These are phyloP conservation scores for Leptopilina boulardi DNA, from an alignment of 1,140 invertebrate genomes.

Conservation along the genomic window DNA sequence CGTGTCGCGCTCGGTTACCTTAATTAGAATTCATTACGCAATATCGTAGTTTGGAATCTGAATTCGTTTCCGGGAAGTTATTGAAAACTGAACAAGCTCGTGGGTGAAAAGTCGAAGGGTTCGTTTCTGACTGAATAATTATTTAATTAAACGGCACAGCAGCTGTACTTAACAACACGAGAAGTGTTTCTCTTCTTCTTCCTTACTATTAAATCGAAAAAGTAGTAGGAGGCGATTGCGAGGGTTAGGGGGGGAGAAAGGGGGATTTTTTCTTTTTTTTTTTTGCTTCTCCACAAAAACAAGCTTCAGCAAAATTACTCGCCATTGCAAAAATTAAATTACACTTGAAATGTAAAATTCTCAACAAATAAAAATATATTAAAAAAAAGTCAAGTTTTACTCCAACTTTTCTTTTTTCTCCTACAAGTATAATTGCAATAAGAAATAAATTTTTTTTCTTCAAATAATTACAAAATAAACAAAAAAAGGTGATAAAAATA, in stretches of 20 bases:
- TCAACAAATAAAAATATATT: neutral
- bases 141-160: constrained; percentile 23
- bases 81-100: neutral
- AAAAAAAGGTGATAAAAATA: no score
- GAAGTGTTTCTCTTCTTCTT: constrained; percentile 1
- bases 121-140: neutral
- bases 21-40: constrained; percentile 20
- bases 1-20: constrained; percentile 11
- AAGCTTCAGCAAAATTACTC: neutral
- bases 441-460: neutral
- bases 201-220: neutral
- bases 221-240: no score
- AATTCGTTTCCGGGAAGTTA: constrained; percentile 14
- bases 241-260: no score
- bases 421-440: neutral
- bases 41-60: neutral
- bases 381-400: neutral
- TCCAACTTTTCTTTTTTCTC: no score
- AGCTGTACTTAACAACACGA: neutral
- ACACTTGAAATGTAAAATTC: neutral
- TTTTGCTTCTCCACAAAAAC: neutral
- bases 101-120: constrained; percentile 19
- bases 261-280: neutral
- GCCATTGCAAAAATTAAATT: neutral
- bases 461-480: neutral